Conservation (phyloP, 2,113 vertebrate species). For the Poecile atricapillus region DNA sequence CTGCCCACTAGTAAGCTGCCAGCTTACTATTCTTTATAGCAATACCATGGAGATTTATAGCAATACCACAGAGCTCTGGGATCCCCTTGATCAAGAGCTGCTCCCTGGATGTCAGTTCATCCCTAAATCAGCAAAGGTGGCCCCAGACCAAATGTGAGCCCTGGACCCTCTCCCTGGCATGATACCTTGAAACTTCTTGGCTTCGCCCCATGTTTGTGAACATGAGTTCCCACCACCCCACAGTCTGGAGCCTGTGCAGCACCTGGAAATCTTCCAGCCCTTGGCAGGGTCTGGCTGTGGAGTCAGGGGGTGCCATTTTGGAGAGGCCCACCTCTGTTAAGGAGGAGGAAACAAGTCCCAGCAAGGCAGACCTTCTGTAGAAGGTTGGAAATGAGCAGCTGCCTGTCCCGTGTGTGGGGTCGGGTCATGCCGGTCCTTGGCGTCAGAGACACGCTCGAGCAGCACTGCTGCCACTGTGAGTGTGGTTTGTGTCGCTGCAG, state of each 20-base stretch:
- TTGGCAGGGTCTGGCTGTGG: background rate
- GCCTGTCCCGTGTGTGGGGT: background rate
- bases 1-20: background rate
- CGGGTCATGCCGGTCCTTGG: background rate
- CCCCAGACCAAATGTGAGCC: background rate
- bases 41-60: background rate
- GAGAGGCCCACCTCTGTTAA: background rate
- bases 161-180: background rate
- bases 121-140: background rate
- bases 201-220: background rate
- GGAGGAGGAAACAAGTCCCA: background rate
- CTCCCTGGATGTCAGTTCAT: background rate
- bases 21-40: background rate
- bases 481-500: constrained; percentile 37
- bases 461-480: background rate
- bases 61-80: background rate
- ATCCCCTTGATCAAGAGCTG: background rate
- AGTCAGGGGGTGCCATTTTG: background rate
- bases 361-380: background rate
- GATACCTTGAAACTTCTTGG: background rate
- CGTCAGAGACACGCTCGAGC: background rate
- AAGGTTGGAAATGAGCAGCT: background rate
- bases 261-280: background rate
- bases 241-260: background rate
- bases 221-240: background rate